These are phyloP conservation scores for Pollenia labialis DNA, from an alignment of 2,888 invertebrate species.

Conservation along the genomic window DNA sequence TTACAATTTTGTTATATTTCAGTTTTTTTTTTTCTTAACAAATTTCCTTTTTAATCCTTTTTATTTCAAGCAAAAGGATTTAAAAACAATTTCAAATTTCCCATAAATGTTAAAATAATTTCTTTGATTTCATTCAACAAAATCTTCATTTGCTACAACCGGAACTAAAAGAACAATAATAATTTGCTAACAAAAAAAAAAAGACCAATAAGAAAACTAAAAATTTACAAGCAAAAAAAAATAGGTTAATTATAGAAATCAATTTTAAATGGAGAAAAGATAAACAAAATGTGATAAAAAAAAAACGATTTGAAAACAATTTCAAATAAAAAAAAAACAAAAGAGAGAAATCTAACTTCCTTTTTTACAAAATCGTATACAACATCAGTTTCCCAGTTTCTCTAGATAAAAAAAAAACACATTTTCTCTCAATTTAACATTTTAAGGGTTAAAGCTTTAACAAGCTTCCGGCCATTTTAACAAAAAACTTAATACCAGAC, in stretches of 20 bases:
- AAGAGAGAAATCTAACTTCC: conserved; percentile 3
- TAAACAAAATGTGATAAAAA: not conserved
- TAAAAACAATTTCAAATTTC: conserved; percentile 18
- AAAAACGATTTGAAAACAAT: conserved; percentile 53
- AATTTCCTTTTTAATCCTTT: conserved; percentile 7
- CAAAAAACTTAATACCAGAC: conserved; percentile 11
- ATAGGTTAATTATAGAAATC: conserved; percentile 19
- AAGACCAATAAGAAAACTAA: not conserved
- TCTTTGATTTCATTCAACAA: not conserved
- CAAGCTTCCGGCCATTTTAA: conserved; percentile 23
- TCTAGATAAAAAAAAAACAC: not conserved
- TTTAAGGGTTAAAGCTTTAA: conserved; percentile 15
- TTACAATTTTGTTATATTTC: not conserved
- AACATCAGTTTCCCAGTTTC: conserved; percentile 9
- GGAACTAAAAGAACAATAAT: conserved; percentile 54
- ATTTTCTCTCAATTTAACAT: not conserved
- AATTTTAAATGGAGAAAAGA: conserved; percentile 29
- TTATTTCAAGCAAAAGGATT: not conserved
- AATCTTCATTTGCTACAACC: conserved; percentile 1
- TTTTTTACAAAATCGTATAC: not conserved
- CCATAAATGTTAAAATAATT: conserved; percentile 21
- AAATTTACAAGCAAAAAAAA: not conserved
- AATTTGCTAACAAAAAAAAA: conserved; percentile 33
- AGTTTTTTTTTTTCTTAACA: not conserved
- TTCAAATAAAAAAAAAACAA: conserved; percentile 46